Evolutionary conservation across 1,140 invertebrate species (phyloP).

Genomic region (Penaeus chinensis): DNA sequence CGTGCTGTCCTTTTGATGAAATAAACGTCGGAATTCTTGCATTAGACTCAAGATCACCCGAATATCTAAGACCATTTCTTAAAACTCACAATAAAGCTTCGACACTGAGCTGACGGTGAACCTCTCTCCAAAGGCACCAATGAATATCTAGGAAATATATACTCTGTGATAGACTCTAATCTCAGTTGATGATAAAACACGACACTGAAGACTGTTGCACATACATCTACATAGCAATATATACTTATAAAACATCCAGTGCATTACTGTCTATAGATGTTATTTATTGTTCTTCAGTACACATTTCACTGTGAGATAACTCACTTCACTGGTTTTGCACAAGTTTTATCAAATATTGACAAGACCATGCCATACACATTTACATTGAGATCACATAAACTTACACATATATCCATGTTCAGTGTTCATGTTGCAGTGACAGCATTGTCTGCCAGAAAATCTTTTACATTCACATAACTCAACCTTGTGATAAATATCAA

Average conservation of each 20-base stretch:
- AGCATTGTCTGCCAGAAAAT: no score
- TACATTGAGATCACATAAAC: no score
- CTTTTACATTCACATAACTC: no score
- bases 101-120: conserved; percentile 44
- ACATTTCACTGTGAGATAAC: no score
- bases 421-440: no score
- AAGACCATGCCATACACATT: no score
- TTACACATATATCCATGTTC: no score
- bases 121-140: conserved; percentile 26
- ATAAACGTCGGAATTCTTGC: background rate
- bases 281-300: no score
- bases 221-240: background rate
- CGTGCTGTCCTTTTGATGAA: background rate
- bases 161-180: background rate
- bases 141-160: background rate
- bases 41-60: background rate
- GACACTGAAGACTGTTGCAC: background rate
- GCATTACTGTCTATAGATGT: no score
- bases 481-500: no score
- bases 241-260: background rate
- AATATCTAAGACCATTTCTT: background rate
- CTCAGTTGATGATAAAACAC: conserved; percentile 7
- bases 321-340: no score
- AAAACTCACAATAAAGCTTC: conserved; percentile 50
- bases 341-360: no score